Base-by-base conservation (phyloP, 1,140 invertebrate species). In the Pseudomyrmex concolor region DNA sequence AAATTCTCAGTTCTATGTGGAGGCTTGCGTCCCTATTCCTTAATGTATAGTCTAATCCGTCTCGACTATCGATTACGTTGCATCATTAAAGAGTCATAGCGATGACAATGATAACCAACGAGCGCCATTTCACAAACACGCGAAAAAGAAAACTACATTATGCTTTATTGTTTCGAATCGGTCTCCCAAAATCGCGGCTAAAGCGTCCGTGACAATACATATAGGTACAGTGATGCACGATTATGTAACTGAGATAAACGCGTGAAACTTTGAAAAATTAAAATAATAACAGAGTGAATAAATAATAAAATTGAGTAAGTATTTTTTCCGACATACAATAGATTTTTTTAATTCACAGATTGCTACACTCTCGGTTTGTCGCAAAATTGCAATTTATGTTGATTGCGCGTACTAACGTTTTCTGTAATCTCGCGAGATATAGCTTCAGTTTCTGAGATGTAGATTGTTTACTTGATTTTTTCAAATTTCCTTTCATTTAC, bases 61-160 rank as follows among this genome's bases (percentile, higher is more conserved):
- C 34, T 34, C n/a, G 43, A 48, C 51, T 57, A 70, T 57, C 64
- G 64, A 78, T 78, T 48, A 45, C 51, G 54, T 78, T 51, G 59
- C 45, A 22, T 19, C 76, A 57, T 70, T 67, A 78, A 67, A 17
- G 51, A 77, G 74, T 51, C 50, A 51, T 13, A 19, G n/a, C 12
- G 57, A 76, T 43, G 34, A 43, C 12, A 12, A 59, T 10, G 48
- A 43, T 45, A 25, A 54, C 62, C 48, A 55, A 67, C 63, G 62
- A 67, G 19, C 64, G 64, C 43, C 15, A 57, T 70, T 78, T 70
- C 51, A 34, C 54, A 68, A 70, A 70, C 19, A 43, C 64, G 34
- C 5, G 59, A 64, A 45, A 10, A 73, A 7, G 59, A 76, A 45
- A 10, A 73, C 34, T 45, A 71, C 10, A 10, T 55, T 19, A 17